Conservation (phyloP, 2,113 vertebrate genomes). For the Blennius ocellaris region DNA sequence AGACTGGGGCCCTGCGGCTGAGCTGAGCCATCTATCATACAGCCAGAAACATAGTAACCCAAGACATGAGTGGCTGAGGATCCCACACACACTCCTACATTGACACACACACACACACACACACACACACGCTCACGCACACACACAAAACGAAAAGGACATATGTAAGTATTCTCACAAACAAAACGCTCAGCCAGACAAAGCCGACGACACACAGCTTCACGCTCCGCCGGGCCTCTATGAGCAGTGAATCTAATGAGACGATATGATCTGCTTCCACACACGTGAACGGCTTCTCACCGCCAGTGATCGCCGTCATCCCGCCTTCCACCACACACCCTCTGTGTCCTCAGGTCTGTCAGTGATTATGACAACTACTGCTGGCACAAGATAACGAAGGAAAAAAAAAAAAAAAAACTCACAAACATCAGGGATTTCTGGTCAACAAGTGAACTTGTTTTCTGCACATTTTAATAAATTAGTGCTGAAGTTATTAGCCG, state of each 20-base stretch:
- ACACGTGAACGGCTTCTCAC: conserved; percentile 3
- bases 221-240: conserved; percentile 20
- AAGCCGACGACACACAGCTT: conserved; percentile 2
- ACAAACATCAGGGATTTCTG: too few species aligned
- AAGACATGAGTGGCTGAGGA: conserved; percentile 76
- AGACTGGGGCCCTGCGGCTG: conserved; percentile 72
- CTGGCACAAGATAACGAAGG: conserved; percentile 21
- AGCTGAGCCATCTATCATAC: conserved; percentile 82
- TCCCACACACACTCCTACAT: conserved; percentile 61
- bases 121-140: conserved; percentile 39
- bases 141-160: conserved; percentile 33
- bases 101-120: conserved; percentile 28
- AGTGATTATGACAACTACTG: conserved; percentile 15
- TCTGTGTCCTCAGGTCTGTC: too few species aligned
- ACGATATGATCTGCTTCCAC: conserved; percentile 34
- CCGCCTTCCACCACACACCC: background rate
- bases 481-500: too few species aligned
- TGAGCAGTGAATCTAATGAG: conserved; percentile 32
- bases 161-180: conserved; percentile 43
- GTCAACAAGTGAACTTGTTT: too few species aligned
- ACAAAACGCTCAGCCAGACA: conserved; percentile 37
- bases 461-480: too few species aligned
- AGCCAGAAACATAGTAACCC: conserved; percentile 80
- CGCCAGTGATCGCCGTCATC: conserved; percentile 12
- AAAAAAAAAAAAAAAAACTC: background rate